Evolutionary conservation across 2,888 invertebrate species (phyloP), one percentile per base, ranked within the genome.

Genomic region (Marasmarcha lunaedactyla): DNA sequence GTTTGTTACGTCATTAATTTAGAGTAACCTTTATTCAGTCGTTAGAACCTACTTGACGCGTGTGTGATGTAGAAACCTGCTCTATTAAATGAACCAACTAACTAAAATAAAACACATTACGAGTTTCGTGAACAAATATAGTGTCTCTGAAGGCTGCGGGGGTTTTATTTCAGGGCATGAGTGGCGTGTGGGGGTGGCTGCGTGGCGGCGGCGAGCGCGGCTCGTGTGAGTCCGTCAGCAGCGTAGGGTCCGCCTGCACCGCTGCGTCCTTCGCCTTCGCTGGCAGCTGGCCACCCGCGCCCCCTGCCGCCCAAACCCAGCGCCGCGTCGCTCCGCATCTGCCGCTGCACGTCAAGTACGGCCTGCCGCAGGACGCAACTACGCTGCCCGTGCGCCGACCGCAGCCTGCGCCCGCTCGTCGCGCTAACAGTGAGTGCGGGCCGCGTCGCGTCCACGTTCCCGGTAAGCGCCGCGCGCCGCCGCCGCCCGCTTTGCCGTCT

Each of bases 391-490:
- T 20, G 56, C 63, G 36, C 76, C 79, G 13, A 55, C 77, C 38
- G 65, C 77, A 43, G 84, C 86, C 25, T 71, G 50, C 57, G 15
- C 61, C 68, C 38, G 68, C 71, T 15, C 64, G 86, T 34, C 67
- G 87, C 49, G 85, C 86, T n/a, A 35, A 49, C 54, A 89, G 88
- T 56, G 89, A 89, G 67, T 83, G 86, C 14, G 84, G 85, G 48
- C 85, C 85, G 44, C 84, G 86, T 36, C 85, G 85, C 47, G 83
- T 87, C 7, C 86, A 86, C 2, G 90, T 92, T 72, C 91, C 92
- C 0, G 90, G 90, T 48, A 92, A 92, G 14, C 92, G 92, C 63
- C 71, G 92, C 37, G 87, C 86, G 55, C 92, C 92, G 0, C 92
- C 92, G 0, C 86, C 84, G 4, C 13, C 34, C 13, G 13, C 34